Base-by-base conservation (phyloP, 2,113 vertebrate genomes). In the Chionodraco myersi region DNA sequence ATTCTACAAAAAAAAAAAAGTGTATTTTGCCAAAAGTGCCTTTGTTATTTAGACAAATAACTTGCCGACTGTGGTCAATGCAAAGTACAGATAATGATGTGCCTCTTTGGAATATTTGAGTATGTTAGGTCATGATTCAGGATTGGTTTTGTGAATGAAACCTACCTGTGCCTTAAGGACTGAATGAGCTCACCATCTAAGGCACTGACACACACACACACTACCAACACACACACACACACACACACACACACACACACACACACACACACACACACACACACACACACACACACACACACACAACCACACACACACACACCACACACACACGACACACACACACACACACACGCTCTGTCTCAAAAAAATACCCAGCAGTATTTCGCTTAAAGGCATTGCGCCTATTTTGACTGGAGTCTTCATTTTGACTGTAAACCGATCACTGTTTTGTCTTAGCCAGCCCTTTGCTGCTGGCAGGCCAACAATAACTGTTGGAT, bases 1-100 rank as follows among this genome's bases (percentile, higher is more conserved):
- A 83, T 16, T 76, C 81, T 86, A 86, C 57, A 68, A 78, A 88
- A 88, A 30, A 41, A 41, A 41, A 41, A 41, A 41, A 88, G 68
- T 91, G 79, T 88, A 89, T 84, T 93, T 82, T 90, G 89, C 89
- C 95, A 91, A 92, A 94, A 95, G 94, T 95, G 94, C 94, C 94
- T 95, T 94, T 86, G 58, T 86, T 83, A 68, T 88, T 79, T 23
- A 65, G 85, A 67, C 36, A 7, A 78, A 73, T 62, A 81, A 69
- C 79, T 85, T 53, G 14, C 57, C 53, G 56, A 69, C 76, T 85
- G 73, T 76, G 74, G 79, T 77, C 58, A 45, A 77, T 87, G 67
- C 83, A 75, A 76, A 77, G 59, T 72, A 51, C 77, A 79, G 67
- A 86, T 72, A n/a, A 61, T 75, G 75, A 66, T 21, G 83, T 88